A percentile compares a stretch with the other conserved stretches of the same genome.
Conservation (phyloP, 2,113 vertebrate species). For the Sphyrna mokarran region DNA sequence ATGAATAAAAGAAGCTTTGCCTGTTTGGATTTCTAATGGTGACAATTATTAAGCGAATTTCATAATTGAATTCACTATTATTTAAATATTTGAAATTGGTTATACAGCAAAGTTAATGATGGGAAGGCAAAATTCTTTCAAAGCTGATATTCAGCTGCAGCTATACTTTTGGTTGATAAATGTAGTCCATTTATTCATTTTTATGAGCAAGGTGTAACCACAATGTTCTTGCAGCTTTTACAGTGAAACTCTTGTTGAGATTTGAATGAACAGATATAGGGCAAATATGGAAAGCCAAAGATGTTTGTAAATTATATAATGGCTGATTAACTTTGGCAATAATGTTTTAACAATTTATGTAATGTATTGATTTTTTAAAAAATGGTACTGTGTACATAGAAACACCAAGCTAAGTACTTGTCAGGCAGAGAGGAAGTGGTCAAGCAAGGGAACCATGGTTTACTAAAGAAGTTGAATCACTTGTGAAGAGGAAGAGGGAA, state of each 20-base stretch:
- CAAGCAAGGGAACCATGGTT: no score
- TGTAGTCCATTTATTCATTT: background rate
- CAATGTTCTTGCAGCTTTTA: background rate
- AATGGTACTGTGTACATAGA: background rate
- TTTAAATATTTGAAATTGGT: conserved; percentile 18
- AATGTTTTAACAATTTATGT: background rate
- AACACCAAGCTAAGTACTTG: background rate
- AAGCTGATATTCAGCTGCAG: background rate
- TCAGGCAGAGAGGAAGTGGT: no score
- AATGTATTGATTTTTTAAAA: background rate
- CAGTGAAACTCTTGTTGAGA: background rate
- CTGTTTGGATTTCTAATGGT: background rate
- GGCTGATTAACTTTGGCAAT: background rate
- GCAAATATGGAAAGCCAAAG: background rate
- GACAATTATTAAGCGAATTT: background rate
- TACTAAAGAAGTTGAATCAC: no score
- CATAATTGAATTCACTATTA: background rate
- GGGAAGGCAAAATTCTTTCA: background rate
- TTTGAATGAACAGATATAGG: background rate
- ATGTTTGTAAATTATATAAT: background rate
- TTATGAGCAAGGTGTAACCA: background rate
- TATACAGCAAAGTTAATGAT: background rate
- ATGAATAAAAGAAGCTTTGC: background rate
- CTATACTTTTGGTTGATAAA: background rate
- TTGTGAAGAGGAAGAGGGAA: no score